Percentiles rank a stretch among this genome's conserved stretches.
Evolutionary conservation across 2,113 vertebrate genomes (phyloP).

Genomic region (Tauraco erythrolophus): DNA sequence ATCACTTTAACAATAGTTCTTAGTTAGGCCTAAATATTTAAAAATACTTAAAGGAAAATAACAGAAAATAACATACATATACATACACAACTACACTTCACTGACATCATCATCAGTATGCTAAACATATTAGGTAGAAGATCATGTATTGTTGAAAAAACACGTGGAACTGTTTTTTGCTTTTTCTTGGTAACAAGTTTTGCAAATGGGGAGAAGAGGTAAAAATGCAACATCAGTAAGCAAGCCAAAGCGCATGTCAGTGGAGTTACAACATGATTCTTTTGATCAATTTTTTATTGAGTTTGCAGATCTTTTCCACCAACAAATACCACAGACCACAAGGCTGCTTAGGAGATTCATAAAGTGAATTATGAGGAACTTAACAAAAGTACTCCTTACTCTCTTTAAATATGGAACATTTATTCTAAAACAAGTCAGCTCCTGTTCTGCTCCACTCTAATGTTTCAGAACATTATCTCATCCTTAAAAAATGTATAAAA

Average conservation of each 20-base stretch:
- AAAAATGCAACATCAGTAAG: neutral
- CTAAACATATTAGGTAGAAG: neutral
- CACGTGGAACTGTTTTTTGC: fast-evolving
- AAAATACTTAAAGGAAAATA: neutral
- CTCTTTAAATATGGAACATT: neutral
- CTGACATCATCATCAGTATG: neutral
- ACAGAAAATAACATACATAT: neutral
- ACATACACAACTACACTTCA: neutral
- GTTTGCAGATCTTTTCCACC: conserved; percentile 31
- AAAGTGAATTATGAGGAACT: neutral
- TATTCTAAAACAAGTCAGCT: neutral
- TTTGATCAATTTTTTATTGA: conserved; percentile 6
- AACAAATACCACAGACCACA: neutral
- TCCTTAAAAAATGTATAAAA: neutral
- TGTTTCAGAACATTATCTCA: neutral
- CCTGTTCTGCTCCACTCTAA: neutral
- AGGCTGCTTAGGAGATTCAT: neutral
- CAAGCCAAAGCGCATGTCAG: neutral
- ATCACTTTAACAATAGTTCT: neutral
- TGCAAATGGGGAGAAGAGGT: neutral
- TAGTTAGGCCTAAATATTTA: neutral
- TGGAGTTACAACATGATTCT: neutral
- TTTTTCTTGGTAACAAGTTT: neutral
- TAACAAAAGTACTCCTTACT: neutral
- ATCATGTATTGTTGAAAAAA: neutral